Evolutionary conservation across 2,797 vertebrate genomes (phyloP).

Genomic region (Tragopan temminckii): DNA sequence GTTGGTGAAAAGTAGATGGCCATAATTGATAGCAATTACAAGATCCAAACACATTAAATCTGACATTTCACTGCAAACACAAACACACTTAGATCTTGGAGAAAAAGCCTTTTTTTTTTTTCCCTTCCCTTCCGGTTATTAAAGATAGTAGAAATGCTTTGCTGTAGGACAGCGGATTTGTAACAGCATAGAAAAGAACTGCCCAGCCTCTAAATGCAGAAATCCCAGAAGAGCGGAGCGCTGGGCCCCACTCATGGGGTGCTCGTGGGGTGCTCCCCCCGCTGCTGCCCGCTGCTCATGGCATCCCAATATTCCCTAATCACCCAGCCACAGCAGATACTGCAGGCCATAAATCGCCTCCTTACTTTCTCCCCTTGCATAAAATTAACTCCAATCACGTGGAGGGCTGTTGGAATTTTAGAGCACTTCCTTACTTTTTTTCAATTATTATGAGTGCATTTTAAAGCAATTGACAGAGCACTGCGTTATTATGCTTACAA

Average conservation of each 20-base stretch:
- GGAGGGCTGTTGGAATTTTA: constrained; percentile 14
- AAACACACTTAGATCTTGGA: background rate
- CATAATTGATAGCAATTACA: constrained; percentile 31
- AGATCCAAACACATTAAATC: constrained; percentile 42
- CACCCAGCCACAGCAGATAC: constrained; percentile 50
- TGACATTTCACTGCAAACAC: constrained; percentile 25
- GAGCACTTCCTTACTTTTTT: constrained; percentile 54
- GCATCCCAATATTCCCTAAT: constrained; percentile 59
- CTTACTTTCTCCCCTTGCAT: constrained; percentile 10
- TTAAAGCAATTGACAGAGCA: constrained; percentile 20
- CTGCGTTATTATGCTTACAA: constrained; percentile 36
- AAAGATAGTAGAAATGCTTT: background rate
- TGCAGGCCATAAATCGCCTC: constrained; percentile 50
- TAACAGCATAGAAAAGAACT: background rate
- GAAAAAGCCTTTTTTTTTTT: background rate
- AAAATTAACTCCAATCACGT: constrained; percentile 32
- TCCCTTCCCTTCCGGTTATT: background rate
- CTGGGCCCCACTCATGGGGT: background rate
- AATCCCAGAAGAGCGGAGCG: background rate
- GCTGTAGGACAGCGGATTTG: background rate
- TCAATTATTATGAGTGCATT: constrained; percentile 53
- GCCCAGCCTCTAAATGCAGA: background rate
- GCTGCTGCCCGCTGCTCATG: constrained; percentile 48
- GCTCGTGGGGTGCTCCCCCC: background rate
- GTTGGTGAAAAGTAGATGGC: constrained; percentile 28